phyloP scores from a whole-genome alignment of 2,888 invertebrate species.

The Hirtodrosophila histrioides region DNA sequence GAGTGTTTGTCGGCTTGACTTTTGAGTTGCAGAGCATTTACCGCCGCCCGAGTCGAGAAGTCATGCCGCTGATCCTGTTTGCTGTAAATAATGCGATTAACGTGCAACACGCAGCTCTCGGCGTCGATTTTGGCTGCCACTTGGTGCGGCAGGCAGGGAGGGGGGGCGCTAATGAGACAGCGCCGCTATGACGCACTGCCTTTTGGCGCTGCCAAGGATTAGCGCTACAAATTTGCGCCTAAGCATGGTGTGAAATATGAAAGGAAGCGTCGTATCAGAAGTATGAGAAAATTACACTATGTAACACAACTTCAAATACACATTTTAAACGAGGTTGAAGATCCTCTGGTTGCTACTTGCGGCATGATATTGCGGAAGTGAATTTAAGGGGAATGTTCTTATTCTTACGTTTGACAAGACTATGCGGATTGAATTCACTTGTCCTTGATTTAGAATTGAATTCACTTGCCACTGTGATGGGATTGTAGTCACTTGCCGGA shows the following conservation, averaged over 20 bases:
- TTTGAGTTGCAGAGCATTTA: conserved; percentile 37
- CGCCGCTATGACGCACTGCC: conserved; percentile 30
- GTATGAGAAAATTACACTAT: too few species aligned
- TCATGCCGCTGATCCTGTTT: conserved; percentile 84
- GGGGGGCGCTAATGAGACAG: conserved; percentile 66
- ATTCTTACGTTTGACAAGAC: too few species aligned
- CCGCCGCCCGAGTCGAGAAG: conserved; percentile 60
- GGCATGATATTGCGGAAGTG: too few species aligned
- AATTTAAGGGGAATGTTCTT: too few species aligned
- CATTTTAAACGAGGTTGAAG: conserved; percentile 1
- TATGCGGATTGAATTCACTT: too few species aligned
- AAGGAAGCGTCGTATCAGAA: not conserved
- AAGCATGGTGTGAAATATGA: conserved; percentile 74
- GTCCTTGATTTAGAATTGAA: too few species aligned
- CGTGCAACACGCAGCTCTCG: conserved; percentile 74
- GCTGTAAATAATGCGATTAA: conserved; percentile 85
- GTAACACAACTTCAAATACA: too few species aligned
- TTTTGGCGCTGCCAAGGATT: conserved; percentile 55
- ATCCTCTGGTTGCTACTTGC: too few species aligned
- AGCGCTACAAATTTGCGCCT: conserved; percentile 70
- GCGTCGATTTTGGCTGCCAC: not conserved
- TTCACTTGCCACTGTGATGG: too few species aligned
- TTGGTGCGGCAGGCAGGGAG: conserved; percentile 6
- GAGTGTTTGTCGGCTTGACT: conserved; percentile 81
- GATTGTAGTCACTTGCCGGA: too few species aligned